Evolutionary conservation across 64 coral and sea anemone species (phyloP).

Genomic region (Actinia equina): DNA sequence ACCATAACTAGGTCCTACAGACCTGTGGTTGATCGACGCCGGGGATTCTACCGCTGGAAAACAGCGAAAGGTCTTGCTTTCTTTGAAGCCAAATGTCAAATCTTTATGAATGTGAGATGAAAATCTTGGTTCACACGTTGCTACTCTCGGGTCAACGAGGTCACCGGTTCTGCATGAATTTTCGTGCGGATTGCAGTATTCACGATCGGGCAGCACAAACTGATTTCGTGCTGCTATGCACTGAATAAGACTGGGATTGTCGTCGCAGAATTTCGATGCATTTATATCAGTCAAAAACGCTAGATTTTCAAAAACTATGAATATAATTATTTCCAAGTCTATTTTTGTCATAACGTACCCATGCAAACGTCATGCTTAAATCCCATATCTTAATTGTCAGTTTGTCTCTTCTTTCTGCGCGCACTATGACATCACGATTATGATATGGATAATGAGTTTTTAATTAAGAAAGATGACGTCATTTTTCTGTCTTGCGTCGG

Average conservation of each 20-base stretch:
- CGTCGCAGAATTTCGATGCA: constrained; percentile 57
- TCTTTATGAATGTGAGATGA: constrained; percentile 31
- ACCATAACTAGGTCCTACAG: constrained; percentile 21
- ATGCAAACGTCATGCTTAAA: too few relatives aligned
- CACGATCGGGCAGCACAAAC: constrained; percentile 61
- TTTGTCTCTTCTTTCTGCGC: not conserved
- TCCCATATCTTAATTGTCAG: too few relatives aligned
- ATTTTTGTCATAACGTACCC: not conserved
- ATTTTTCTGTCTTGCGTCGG: too few relatives aligned
- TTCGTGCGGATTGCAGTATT: constrained; percentile 73
- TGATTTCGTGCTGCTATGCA: constrained; percentile 85
- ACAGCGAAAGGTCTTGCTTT: constrained; percentile 24
- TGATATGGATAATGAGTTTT: not conserved
- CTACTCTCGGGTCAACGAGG: constrained; percentile 63
- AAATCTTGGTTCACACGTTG: constrained; percentile 43
- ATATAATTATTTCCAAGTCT: not conserved
- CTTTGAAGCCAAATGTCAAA: constrained; percentile 24
- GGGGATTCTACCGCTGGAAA: constrained; percentile 9
- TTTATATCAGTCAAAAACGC: not conserved
- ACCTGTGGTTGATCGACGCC: constrained; percentile 6
- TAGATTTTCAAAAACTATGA: not conserved
- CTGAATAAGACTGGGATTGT: constrained; percentile 68
- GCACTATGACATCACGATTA: not conserved
- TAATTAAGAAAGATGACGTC: not conserved
- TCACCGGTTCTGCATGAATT: constrained; percentile 76